phyloP scores from a whole-genome alignment of 2,797 vertebrate genomes.

The Fundulus diaphanus region DNA sequence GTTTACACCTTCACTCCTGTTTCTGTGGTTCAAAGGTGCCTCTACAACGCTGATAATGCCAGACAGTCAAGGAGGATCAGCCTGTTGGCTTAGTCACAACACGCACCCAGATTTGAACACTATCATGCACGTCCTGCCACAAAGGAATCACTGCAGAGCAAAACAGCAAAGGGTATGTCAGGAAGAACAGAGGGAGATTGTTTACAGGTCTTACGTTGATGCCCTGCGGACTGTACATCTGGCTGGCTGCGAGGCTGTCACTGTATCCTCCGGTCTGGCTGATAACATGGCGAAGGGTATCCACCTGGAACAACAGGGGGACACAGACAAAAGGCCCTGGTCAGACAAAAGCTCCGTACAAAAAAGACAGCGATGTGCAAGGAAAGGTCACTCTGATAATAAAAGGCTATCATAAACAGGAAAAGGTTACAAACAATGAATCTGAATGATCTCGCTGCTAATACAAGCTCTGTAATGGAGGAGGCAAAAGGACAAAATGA shows the following conservation, averaged over 20 bases:
- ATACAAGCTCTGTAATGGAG: slow-evolving; percentile 65
- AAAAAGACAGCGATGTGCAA: slow-evolving; percentile 73
- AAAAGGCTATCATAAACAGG: slow-evolving; percentile 75
- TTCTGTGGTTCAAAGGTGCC: slow-evolving; percentile 88
- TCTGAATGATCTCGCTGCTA: slow-evolving; percentile 62
- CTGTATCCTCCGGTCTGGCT: slow-evolving; percentile 99
- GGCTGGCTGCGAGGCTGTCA: slow-evolving; percentile 98
- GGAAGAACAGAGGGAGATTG: slow-evolving; percentile 65
- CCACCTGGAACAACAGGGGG: slow-evolving; percentile 90
- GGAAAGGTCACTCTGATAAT: slow-evolving; percentile 83
- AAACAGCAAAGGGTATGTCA: slow-evolving; percentile 39
- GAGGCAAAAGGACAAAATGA: slow-evolving; percentile 55
- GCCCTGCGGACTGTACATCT: slow-evolving; percentile 99
- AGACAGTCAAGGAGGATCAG: slow-evolving; percentile 87
- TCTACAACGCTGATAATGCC: slow-evolving; percentile 83
- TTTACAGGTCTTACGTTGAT: slow-evolving; percentile 95
- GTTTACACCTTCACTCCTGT: slow-evolving; percentile 89
- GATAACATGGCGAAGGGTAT: slow-evolving; percentile 99
- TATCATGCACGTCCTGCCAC: slow-evolving; percentile 58
- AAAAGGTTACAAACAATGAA: slow-evolving; percentile 77
- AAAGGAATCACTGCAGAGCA: slow-evolving; percentile 79
- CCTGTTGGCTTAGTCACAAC: slow-evolving; percentile 80
- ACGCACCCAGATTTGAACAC: slow-evolving; percentile 32
- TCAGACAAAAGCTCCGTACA: slow-evolving; percentile 77
- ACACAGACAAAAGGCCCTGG: slow-evolving; percentile 76